Percentiles rank a stretch among this genome's conserved stretches.
Evolutionary conservation across 2,113 vertebrate species (phyloP).

Genomic region (Chinchilla lanigera): DNA sequence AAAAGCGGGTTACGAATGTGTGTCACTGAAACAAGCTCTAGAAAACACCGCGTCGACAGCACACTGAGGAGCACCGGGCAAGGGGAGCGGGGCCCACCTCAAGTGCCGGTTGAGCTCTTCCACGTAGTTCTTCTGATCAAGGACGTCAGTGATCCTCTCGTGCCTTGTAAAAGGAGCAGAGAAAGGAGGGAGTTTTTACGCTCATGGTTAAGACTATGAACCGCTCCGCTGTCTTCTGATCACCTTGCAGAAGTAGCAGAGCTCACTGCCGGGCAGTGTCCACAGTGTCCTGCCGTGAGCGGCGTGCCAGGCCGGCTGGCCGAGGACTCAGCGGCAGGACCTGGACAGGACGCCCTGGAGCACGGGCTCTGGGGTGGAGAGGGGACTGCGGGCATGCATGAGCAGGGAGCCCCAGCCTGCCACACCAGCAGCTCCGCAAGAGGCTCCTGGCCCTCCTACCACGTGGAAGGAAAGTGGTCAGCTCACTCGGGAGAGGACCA

Average conservation of each 20-base stretch:
- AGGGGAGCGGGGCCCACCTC: constrained; percentile 85
- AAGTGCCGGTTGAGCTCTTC: constrained; percentile 98
- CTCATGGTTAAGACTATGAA: background rate
- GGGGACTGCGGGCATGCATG: accelerated
- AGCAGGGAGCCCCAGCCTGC: background rate
- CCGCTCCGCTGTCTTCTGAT: background rate
- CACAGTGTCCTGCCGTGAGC: background rate
- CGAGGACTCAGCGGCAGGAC: background rate
- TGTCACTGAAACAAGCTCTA: background rate
- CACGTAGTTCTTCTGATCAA: constrained; percentile 99
- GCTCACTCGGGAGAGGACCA: background rate
- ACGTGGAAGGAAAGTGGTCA: background rate
- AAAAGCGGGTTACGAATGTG: background rate
- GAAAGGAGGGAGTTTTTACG: background rate
- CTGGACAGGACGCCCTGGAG: background rate
- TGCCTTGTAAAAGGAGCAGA: constrained; percentile 86
- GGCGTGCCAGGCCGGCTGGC: background rate
- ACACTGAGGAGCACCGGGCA: background rate
- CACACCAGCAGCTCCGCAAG: background rate
- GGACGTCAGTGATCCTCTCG: constrained; percentile 94
- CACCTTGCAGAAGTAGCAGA: background rate
- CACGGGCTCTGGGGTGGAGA: background rate
- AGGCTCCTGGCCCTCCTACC: background rate
- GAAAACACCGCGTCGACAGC: background rate
- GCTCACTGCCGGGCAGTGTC: background rate